A percentile compares a stretch with the other conserved stretches of the same genome.
These are phyloP conservation scores for Artibeus lituratus DNA, from an alignment of 2,797 vertebrate species.

Conservation along the genomic window DNA sequence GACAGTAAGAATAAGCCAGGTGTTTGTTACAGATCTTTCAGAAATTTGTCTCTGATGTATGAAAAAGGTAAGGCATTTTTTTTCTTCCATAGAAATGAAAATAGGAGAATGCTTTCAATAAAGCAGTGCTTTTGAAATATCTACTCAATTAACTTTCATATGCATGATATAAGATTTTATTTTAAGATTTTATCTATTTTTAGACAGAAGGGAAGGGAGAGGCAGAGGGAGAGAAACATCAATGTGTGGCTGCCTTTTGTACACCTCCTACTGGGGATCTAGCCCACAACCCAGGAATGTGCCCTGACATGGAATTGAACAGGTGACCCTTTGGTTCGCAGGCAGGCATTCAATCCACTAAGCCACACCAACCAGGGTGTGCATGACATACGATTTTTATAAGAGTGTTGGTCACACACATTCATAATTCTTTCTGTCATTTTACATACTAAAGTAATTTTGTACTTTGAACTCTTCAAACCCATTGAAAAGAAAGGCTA, in stretches of 20 bases:
- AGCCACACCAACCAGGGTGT: too few species aligned
- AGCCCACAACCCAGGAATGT: too few species aligned
- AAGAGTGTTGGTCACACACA: background rate
- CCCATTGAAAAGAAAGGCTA: background rate
- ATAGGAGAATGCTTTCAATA: background rate
- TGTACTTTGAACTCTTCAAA: background rate
- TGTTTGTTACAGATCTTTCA: background rate
- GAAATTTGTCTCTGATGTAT: background rate
- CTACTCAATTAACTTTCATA: background rate
- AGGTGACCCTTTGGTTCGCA: too few species aligned
- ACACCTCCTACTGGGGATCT: too few species aligned
- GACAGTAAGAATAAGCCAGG: background rate
- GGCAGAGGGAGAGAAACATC: too few species aligned
- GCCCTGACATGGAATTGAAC: too few species aligned
- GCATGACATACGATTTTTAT: background rate
- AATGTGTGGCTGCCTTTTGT: too few species aligned
- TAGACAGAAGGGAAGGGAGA: too few species aligned
- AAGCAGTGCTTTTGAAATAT: background rate
- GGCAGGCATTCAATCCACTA: too few species aligned
- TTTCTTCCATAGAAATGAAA: background rate
- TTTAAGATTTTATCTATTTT: too few species aligned
- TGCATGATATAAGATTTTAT: background rate
- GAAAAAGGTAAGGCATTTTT: background rate
- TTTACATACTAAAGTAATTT: background rate
- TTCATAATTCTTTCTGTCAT: background rate